Evolutionary conservation across 2,888 invertebrate genomes (phyloP).

Genomic region (Nephrocerus scutellatus): DNA sequence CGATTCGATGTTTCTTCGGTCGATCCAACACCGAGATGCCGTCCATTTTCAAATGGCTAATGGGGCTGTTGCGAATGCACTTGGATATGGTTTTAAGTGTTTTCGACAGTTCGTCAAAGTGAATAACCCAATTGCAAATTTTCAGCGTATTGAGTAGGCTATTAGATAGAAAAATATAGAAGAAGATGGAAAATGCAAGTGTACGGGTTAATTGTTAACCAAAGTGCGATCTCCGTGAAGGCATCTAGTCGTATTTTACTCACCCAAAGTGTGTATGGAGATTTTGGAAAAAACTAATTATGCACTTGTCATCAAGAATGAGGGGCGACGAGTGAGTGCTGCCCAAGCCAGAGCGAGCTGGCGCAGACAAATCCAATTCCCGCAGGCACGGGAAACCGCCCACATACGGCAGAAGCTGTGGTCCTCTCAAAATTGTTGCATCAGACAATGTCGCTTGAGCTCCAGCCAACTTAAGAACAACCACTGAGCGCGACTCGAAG

Average conservation of each 20-base stretch:
- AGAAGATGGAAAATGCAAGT: too few species aligned
- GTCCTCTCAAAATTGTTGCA: slow-evolving; percentile 47
- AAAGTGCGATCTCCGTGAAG: not conserved
- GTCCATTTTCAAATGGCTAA: slow-evolving; percentile 36
- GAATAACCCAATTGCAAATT: slow-evolving; percentile 37
- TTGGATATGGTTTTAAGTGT: slow-evolving; percentile 33
- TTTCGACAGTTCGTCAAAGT: slow-evolving; percentile 33
- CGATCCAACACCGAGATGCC: slow-evolving; percentile 35
- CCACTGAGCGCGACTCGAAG: slow-evolving; percentile 48
- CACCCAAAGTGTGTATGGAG: slow-evolving; percentile 47
- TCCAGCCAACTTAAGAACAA: slow-evolving; percentile 49
- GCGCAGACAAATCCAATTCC: slow-evolving; percentile 49
- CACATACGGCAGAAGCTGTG: slow-evolving; percentile 49
- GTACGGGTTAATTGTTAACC: too few species aligned
- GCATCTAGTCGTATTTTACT: slow-evolving; percentile 18
- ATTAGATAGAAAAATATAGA: slow-evolving; percentile 8
- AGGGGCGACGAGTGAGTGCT: slow-evolving; percentile 38
- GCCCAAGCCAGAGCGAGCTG: slow-evolving; percentile 47
- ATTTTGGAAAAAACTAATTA: slow-evolving; percentile 48
- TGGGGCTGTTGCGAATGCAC: slow-evolving; percentile 32
- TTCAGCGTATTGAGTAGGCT: slow-evolving; percentile 35
- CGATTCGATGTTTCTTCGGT: slow-evolving; percentile 30
- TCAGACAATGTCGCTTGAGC: slow-evolving; percentile 50
- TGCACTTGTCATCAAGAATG: slow-evolving; percentile 49
- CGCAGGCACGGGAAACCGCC: slow-evolving; percentile 49